Evolutionary conservation across 1,140 invertebrate species (phyloP), one percentile per base, ranked within the genome.

Genomic region (Heliconius himera): DNA sequence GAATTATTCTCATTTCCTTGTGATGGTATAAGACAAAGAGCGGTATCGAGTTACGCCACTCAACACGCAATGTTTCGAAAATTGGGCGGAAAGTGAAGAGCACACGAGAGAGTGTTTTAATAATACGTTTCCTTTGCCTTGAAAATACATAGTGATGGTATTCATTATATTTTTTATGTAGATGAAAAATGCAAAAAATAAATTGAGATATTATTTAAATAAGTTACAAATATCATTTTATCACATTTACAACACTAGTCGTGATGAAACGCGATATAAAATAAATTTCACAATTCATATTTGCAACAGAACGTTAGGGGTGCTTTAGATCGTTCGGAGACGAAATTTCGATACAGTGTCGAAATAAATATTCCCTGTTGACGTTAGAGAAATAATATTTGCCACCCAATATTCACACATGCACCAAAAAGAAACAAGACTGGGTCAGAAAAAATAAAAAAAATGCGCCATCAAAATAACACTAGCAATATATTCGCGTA

Each of bases 381-480:
- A 75, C 71, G 76, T 74, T 54, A 54, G 54, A 77, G 80, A 71
- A 80, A 82, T 78, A 83, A 84, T 79, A 80, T 75, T 77, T 80
- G 74, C 74, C 70, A 74, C 72, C 73, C 81, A 77, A 79, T 73
- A 81, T 83, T 82, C 74, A 76, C 79, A 80, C 60, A 74, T 81
- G 80, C 79, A 80, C 33, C 71, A 49, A 82, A 72, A 76, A 71
- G 75, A 74, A 74, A 76, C 51, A 73, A 73, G 72, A 72, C 70
- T 74, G 56, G 76, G 70, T 46, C 66, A 51, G 46, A 70, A 76
- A 66, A 66, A 70, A 73, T 56, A 66, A 78, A 78, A 73, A 83
- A 77, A 73, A 56, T 22, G 54, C 49, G 49, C 51, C 79, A 81
- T 84, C 82, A 83, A 85, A 84, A 87, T 84, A 83, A 82, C 78